phyloP scores from a whole-genome alignment of 2,888 invertebrate species.

The Pecten maximus region DNA sequence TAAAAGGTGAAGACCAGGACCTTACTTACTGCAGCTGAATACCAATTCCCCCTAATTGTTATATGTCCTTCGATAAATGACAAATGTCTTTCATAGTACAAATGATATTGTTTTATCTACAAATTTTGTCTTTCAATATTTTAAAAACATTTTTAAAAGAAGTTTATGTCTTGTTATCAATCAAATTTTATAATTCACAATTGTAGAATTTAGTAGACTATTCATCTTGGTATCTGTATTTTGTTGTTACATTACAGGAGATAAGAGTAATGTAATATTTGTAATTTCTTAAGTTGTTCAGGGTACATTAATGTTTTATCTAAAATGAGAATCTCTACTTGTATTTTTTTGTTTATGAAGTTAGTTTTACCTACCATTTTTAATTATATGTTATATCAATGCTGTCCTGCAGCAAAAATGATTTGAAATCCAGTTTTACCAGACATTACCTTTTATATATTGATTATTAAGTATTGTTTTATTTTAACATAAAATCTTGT shows the following conservation, averaged over 20 bases:
- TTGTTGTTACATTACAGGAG: neutral
- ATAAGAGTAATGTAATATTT: neutral
- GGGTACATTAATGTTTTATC: neutral
- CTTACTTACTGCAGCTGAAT: neutral
- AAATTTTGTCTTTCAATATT: neutral
- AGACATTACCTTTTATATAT: neutral
- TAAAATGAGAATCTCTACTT: neutral
- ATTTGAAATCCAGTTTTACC: neutral
- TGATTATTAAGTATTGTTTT: neutral
- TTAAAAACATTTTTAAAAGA: neutral
- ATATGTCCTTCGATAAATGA: neutral
- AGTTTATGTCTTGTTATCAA: slow-evolving; percentile 26
- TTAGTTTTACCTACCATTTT: neutral
- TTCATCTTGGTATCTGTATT: neutral
- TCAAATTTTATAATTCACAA: neutral
- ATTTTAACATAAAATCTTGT: neutral
- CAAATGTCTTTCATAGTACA: neutral
- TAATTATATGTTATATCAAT: neutral
- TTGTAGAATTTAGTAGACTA: neutral
- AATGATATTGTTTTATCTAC: neutral
- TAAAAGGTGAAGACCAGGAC: neutral
- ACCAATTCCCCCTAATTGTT: neutral
- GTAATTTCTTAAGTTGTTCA: neutral
- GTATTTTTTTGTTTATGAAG: neutral
- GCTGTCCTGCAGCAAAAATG: neutral